Base-by-base conservation (phyloP, 2,797 vertebrate genomes). In the Ptychadena robeensis region DNA sequence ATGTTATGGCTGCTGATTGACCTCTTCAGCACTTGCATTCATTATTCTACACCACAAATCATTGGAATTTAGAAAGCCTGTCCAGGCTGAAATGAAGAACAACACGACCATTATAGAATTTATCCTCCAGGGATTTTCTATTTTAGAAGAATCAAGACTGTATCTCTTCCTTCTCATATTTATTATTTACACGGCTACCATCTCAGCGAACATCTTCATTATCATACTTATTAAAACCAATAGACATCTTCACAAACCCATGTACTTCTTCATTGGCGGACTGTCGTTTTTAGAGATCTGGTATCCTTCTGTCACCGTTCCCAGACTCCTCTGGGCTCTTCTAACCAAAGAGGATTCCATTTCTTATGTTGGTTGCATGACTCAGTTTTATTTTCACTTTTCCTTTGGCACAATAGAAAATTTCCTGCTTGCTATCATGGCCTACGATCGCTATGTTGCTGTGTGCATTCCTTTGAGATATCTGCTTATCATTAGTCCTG, bases 391-490 rank as follows among this genome's bases (percentile, higher is more conserved):
- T 76, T 66, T 82, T 22, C 80, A 75, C 65, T 82, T 76, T 40
- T 35, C 34, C 27, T 61, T 67, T 40, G 80, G 80, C 9, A 7
- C 65, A 2, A 65, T 32, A 32, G 53, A 77, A n/a, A 71, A 65
- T 30, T 78, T 82, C n/a, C 34, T 44, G 5, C 38, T 82, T 12
- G 28, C 73, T 9, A 27, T 78, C 0, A 82, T 82, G 81, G 81
- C 81, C 37, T 82, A 71, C 12, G 87, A 88, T 40, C 70, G 31
- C 1, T 88, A 86, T 30, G 37, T 86, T 44, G 86, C 89, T n/a
- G 86, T 89, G 53, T 87, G 88, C 10, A 70, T 44, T 0, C 87
- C 87, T 0, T 38, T 90, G 7, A 35, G 83, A 15, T 89, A 89
- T 9, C 31, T 74, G 8, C 66, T 59, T 0, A 63, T 53, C 0